phyloP scores from a whole-genome alignment of 1,140 invertebrate species.

The Eumaeus atala region DNA sequence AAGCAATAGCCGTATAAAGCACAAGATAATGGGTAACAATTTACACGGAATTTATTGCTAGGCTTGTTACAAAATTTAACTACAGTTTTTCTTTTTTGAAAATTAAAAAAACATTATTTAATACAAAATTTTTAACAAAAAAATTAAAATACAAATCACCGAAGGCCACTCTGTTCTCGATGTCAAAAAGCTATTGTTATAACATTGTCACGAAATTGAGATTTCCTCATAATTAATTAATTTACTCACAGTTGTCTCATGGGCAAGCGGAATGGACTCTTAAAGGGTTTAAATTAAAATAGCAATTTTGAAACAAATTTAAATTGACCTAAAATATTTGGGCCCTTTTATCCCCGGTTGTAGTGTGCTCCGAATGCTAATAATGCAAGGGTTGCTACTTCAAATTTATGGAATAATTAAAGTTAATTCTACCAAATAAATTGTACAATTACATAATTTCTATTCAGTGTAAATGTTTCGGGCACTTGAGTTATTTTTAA shows the following conservation, averaged over 20 bases:
- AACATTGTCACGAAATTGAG: constrained; percentile 59
- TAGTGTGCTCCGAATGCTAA: constrained; percentile 66
- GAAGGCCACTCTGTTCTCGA: constrained; percentile 6
- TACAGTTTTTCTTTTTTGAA: no score
- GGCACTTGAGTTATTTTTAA: constrained; percentile 8
- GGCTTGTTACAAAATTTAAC: no score
- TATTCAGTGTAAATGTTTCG: constrained; percentile 13
- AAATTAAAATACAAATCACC: neutral
- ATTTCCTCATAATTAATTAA: constrained; percentile 68
- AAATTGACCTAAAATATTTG: constrained; percentile 64
- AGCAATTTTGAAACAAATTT: constrained; percentile 54
- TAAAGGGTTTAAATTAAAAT: constrained; percentile 57
- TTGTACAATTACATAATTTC: constrained; percentile 37
- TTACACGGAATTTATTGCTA: no score
- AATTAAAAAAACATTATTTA: no score
- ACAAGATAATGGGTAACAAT: no score
- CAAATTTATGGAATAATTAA: constrained; percentile 71
- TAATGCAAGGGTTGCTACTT: constrained; percentile 59
- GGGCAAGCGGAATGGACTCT: constrained; percentile 54
- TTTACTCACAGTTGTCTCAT: constrained; percentile 35
- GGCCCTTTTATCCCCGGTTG: constrained; percentile 60
- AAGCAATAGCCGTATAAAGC: no score
- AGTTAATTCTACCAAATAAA: constrained; percentile 57
- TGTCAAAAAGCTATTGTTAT: constrained; percentile 42
- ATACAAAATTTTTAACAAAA: no score